Base-by-base conservation (phyloP, 2,113 vertebrate genomes). In the Microcebus murinus region DNA sequence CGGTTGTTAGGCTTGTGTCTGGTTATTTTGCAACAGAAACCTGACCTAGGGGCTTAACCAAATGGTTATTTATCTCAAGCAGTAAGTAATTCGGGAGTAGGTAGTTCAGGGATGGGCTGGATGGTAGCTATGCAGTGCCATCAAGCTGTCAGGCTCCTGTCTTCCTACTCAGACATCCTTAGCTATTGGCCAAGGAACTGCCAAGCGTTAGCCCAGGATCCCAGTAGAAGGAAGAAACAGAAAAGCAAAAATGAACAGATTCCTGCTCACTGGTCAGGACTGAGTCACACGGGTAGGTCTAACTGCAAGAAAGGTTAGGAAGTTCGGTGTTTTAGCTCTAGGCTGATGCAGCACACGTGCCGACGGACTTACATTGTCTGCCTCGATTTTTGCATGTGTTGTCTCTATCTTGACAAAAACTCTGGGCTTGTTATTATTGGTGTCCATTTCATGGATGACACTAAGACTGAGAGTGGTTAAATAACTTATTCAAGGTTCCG, bases 161-260 rank as follows among this genome's bases (percentile, higher is more conserved):
- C 39, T 59, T 74, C 31, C 57, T 82, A 21, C 52, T 77, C 8
- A 4, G 45, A 36, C 20, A 36, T 36, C 29, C n/a, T 90, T 45
- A 94, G 73, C 36, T 57, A 18, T 82, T 94, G 63, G n/a, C 52
- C 55, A 91, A 89, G 27, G 59, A 91, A 50, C n/a, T 77, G 45
- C 39, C 39, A 8, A 45, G 31, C 48, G 27, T 83, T 15, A 31
- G 10, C 45, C 36, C 63, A 63, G 80, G 67, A 83, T 74, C n/a
- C 27, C 25, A 29, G 61, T 27, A 45, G 79, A 45, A 63, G 59
- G 55, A 82, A 12, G 31, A 76, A 34, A 61, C 6, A 31, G 10
- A 80, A 67, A 45, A 59, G 17, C 50, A 76, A 81, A 18, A 61
- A 11, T 7, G n/a, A 39, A 11, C 4, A 10, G 76, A 73, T 8